These are phyloP conservation scores for Pelusios castaneus DNA, from an alignment of 2,113 vertebrate genomes.

Conservation along the genomic window DNA sequence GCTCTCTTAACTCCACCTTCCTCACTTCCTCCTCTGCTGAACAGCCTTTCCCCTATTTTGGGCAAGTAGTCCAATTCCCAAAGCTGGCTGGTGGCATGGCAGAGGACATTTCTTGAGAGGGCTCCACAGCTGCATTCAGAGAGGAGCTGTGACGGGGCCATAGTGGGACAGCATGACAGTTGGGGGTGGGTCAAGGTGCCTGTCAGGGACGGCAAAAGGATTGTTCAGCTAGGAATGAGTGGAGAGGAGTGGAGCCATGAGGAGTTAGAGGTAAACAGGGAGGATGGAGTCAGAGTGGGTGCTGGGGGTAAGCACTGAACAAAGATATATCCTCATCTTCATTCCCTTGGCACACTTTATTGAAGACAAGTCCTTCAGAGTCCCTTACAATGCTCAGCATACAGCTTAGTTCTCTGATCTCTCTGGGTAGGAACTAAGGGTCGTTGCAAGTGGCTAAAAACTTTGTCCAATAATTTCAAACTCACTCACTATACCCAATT, in stretches of 20 bases:
- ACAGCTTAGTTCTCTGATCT: not conserved
- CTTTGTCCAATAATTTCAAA: not conserved
- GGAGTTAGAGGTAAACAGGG: not conserved
- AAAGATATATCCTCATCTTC: not conserved
- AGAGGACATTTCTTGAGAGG: not conserved
- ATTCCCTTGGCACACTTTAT: not conserved
- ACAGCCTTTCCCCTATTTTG: not conserved
- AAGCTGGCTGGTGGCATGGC: not conserved
- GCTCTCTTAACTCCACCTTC: not conserved
- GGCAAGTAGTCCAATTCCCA: not conserved
- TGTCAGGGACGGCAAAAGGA: not conserved
- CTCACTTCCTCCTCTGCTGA: not conserved
- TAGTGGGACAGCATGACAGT: not conserved
- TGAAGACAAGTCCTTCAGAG: accelerated
- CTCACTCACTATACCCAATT: not conserved
- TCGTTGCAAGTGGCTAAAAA: not conserved
- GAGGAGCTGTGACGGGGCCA: too few species aligned
- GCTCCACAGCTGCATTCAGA: not conserved
- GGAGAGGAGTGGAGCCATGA: not conserved
- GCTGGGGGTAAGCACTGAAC: not conserved
- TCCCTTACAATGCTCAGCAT: not conserved
- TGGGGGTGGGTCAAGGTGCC: not conserved
- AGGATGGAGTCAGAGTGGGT: not conserved
- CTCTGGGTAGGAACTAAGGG: not conserved
- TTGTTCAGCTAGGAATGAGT: not conserved